phyloP scores from a whole-genome alignment of 1,140 invertebrate genomes.

The Ganaspis sp. region DNA sequence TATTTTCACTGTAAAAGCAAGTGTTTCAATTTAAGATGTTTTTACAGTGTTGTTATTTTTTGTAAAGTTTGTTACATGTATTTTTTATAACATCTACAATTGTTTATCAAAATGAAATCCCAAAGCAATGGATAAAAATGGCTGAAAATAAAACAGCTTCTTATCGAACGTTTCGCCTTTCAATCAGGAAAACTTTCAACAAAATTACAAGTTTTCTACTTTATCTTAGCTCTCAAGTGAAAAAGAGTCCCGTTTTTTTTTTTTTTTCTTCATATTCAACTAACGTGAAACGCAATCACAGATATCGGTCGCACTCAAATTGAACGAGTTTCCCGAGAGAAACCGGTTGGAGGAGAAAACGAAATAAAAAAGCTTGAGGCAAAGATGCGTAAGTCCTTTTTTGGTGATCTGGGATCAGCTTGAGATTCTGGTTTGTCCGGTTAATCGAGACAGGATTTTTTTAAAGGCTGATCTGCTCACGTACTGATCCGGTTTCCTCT shows the following conservation, averaged over 20 bases:
- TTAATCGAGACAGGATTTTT: constrained; percentile 58
- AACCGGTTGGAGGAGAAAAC: background rate
- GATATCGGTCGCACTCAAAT: constrained; percentile 36
- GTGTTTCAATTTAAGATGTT: too few species aligned
- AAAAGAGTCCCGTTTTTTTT: background rate
- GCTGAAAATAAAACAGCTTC: too few species aligned
- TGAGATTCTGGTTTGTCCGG: constrained; percentile 58
- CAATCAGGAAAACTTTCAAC: background rate
- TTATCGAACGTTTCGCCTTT: too few species aligned
- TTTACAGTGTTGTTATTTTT: too few species aligned
- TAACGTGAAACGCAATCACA: constrained; percentile 36
- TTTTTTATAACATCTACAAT: too few species aligned
- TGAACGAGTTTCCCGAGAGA: background rate
- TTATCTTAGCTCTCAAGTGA: background rate
- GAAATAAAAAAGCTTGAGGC: constrained; percentile 25
- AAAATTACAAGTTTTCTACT: background rate
- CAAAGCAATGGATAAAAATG: too few species aligned
- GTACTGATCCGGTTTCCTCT: constrained; percentile 56
- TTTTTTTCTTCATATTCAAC: background rate
- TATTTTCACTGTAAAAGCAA: too few species aligned
- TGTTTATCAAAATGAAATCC: too few species aligned
- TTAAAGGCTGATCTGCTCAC: constrained; percentile 51
- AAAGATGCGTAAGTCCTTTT: constrained; percentile 57
- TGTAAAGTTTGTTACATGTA: too few species aligned
- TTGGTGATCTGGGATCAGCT: constrained; percentile 50